These are phyloP conservation scores for Orientallactaga bullata DNA, from an alignment of 2,113 vertebrate genomes.

Conservation along the genomic window DNA sequence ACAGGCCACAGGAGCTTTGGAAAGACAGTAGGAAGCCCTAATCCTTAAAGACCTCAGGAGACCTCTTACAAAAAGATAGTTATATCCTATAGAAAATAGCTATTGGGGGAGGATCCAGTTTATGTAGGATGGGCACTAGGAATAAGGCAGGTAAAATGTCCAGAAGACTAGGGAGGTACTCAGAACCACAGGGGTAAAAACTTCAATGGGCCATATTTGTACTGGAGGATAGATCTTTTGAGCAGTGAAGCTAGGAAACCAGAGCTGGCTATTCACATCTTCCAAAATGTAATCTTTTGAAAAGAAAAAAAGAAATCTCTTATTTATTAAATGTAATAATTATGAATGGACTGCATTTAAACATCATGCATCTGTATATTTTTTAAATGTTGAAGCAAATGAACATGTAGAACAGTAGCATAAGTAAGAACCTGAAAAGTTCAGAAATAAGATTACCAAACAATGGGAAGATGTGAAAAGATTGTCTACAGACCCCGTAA, in stretches of 20 bases:
- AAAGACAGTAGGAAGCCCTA: background rate
- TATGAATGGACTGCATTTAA: background rate
- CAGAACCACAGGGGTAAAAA: background rate
- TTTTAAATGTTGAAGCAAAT: background rate
- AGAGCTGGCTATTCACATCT: background rate
- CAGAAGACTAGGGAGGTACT: background rate
- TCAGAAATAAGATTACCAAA: conserved; percentile 24
- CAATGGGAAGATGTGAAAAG: background rate
- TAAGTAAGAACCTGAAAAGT: background rate
- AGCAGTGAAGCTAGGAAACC: background rate
- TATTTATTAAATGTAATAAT: background rate
- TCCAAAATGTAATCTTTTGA: background rate
- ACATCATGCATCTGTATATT: background rate
- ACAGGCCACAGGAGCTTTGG: background rate
- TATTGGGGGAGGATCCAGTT: background rate
- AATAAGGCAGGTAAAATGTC: background rate
- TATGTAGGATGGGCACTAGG: background rate
- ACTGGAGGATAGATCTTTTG: background rate
- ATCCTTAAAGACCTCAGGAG: background rate
- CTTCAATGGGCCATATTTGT: background rate
- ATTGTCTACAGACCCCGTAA: background rate
- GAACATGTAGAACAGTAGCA: background rate
- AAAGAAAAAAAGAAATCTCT: background rate
- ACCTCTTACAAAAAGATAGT: background rate
- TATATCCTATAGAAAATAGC: background rate